Percentiles rank a stretch among this genome's conserved stretches.
Conservation (phyloP, 2,888 invertebrate genomes). For the Stramonita haemastoma region DNA sequence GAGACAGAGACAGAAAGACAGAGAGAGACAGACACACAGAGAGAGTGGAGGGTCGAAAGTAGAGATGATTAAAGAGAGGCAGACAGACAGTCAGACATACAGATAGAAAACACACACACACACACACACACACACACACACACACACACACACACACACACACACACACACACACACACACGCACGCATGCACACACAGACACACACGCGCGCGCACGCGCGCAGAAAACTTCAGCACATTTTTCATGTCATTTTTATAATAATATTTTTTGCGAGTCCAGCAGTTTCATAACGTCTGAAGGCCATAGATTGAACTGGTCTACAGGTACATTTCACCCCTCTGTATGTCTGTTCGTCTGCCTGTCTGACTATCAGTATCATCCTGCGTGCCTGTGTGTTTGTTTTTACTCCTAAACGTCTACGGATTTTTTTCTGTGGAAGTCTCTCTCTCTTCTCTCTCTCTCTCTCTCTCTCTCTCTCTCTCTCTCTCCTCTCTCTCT, state of each 20-base stretch:
- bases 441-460: background rate
- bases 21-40: background rate
- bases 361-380: no score
- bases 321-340: background rate
- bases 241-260: no score
- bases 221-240: no score
- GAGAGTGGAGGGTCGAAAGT: background rate
- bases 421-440: background rate
- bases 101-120: conserved; percentile 26
- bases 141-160: conserved; percentile 32
- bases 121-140: conserved; percentile 38
- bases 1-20: conserved; percentile 14
- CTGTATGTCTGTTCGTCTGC: background rate
- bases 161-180: background rate
- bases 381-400: background rate
- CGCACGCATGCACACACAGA: background rate
- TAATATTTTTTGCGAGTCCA: no score
- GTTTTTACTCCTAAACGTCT: background rate
- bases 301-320: no score
- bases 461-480: conserved; percentile 25
- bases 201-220: no score
- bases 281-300: no score
- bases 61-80: background rate
- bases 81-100: background rate
- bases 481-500: background rate